Evolutionary conservation across 1,140 invertebrate genomes (phyloP), one percentile per base, ranked within the genome.

Genomic region (Macrobrachium nipponense): DNA sequence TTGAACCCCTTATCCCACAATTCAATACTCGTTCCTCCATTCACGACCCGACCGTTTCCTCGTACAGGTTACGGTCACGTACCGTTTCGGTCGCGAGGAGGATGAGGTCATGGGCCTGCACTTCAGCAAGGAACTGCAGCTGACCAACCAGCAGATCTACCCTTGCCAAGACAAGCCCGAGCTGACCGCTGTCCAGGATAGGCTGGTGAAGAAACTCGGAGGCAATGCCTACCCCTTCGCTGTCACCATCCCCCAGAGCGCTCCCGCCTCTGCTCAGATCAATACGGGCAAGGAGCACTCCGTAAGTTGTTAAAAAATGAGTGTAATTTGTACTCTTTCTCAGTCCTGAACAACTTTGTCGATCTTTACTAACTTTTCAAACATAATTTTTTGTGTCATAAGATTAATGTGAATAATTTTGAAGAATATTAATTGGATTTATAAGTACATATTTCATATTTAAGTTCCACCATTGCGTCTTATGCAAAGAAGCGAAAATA

Each of bases 31-130:
- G 8, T 15, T 18, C 23, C 60, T 61, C 62, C 18, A 23, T n/a
- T 64, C 12, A 12, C 66, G 6, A 8, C 23, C n/a, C n/a, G 18
- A 20, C 18, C 8, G n/a, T n/a, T 23, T 61, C 75, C 14, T n/a
- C 62, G n/a, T 36, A 17, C 43, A 95, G 93, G 91, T 96, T 82
- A 93, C 94, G 88, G 96, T 96, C 43, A 96, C 94, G 58, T 97
- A 97, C 93, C 94, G 96, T 89, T 98, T 96, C 94, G 96, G 97
- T 90, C 94, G 96, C 73, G 96, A 97, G 90, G 96, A 97, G 91
- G 96, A 97, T 92, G 96, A 98, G 91, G 96, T 98, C 89, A 97
- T 98, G 96, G 97, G 97, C 61, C 93, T 98, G 88, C 97, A 97
- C 91, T 98, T 98, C 93, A 96, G 95, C 87, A 97, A 97, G 91